phyloP scores from a whole-genome alignment of 64 coral and sea anemone genomes.

The Acropora tenuis region DNA sequence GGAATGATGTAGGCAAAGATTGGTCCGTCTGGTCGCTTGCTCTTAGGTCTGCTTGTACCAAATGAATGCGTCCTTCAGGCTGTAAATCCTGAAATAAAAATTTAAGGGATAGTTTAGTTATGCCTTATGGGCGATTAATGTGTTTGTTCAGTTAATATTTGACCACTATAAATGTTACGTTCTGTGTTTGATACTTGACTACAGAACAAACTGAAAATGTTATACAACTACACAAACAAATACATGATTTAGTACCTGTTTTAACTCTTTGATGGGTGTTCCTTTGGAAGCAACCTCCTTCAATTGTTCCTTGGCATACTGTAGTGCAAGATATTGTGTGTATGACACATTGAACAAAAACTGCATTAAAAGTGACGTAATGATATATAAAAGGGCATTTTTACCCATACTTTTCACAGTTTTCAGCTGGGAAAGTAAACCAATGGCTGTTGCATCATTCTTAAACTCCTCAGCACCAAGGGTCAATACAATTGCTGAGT shows the following conservation, averaged over 20 bases:
- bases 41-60: neutral
- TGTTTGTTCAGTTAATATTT: no score
- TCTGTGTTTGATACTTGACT: neutral
- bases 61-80: slow-evolving; percentile 16
- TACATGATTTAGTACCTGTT: slow-evolving; percentile 3
- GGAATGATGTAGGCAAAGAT: neutral
- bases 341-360: no score
- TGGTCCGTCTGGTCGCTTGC: slow-evolving; percentile 9
- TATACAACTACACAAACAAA: no score
- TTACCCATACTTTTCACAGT: neutral
- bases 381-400: neutral
- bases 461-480: neutral
- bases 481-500: neutral
- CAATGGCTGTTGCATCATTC: neutral
- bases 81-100: slow-evolving; percentile 2
- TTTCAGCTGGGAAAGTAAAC: neutral
- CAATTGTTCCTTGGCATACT: slow-evolving; percentile 24
- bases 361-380: no score
- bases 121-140: no score
- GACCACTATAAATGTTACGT: no score
- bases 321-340: neutral
- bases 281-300: slow-evolving; percentile 3
- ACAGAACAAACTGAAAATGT: no score
- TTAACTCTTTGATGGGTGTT: slow-evolving; percentile 12
- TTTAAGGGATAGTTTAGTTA: no score